Evolutionary conservation across 2,113 vertebrate genomes (phyloP).

Genomic region (Daubentonia madagascariensis): DNA sequence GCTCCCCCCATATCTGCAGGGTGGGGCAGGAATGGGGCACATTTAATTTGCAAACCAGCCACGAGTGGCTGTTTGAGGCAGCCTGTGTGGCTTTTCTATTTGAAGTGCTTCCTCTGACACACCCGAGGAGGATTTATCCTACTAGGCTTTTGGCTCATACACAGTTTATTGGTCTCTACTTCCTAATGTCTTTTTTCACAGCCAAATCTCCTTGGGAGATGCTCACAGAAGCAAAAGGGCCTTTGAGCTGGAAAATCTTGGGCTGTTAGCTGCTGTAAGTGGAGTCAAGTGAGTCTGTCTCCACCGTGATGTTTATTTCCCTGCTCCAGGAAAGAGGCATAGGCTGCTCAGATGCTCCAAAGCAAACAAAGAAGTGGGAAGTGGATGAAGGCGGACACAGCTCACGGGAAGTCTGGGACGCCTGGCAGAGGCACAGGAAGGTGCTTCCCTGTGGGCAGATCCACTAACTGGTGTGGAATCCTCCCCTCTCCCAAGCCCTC

Average conservation of each 20-base stretch:
- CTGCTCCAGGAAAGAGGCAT: slow-evolving; percentile 24
- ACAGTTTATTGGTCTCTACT: slow-evolving; percentile 32
- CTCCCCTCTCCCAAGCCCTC: not conserved
- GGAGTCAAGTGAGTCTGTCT: slow-evolving; percentile 71
- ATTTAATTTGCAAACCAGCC: slow-evolving; percentile 10
- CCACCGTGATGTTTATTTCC: slow-evolving; percentile 66
- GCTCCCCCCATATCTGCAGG: not conserved
- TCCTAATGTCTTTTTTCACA: slow-evolving; percentile 40
- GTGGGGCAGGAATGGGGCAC: not conserved
- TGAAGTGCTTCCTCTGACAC: not conserved
- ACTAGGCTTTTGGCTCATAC: slow-evolving; percentile 29
- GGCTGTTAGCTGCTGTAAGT: slow-evolving; percentile 32
- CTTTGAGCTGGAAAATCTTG: slow-evolving; percentile 56
- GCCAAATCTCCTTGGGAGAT: slow-evolving; percentile 33
- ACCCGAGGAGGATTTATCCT: not conserved
- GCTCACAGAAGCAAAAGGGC: slow-evolving; percentile 58
- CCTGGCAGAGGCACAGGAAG: not conserved
- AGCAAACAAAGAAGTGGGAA: slow-evolving; percentile 59
- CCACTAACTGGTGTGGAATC: not conserved
- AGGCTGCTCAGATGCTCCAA: slow-evolving; percentile 52
- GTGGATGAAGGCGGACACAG: not conserved
- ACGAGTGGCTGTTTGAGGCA: not conserved
- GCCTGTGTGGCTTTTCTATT: not conserved
- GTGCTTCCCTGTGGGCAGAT: not conserved
- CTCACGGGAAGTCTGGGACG: not conserved